Evolutionary conservation across 2,888 invertebrate genomes (phyloP), one percentile per base, ranked within the genome.

Genomic region (Acleris holmiana): DNA sequence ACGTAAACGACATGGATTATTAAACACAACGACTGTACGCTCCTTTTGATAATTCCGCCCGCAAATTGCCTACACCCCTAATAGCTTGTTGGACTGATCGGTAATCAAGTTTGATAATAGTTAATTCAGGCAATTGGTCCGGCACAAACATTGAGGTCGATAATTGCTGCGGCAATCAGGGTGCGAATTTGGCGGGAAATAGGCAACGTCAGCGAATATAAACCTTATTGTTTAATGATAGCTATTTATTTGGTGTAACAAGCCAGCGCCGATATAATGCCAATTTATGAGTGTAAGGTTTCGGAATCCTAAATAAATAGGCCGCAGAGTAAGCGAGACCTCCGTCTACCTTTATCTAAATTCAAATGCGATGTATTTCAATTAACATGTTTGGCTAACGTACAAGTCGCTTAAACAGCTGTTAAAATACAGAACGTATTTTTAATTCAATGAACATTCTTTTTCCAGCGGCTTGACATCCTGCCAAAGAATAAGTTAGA

Each of bases 171-270:
- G 29, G 53, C 53, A 29, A 18, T 17, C 35, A 18, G 8, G 18
- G 10, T 47, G 10, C 47, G 18, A 47, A 47, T 46, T n/a, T 7
- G 18, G 29, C 29, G 35, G 35, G 51, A 17, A 25, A n/a, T 15
- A 25, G 35, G 19, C 13, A 10, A 15, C 19, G 53, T 5, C 29
- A 19, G 5, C 47, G 25, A 15, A 6, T 48, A 55, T 23, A 49
- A 56, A 35, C 29, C 41, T 62, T 56, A n/a, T 40, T 5, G 58
- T 15, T 53, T 41, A 64, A 59, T 64, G 54, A 59, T 41, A 59
- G 48, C 58, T 58, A 64, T 64, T 64, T 64, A 64, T 59, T 58
- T 47, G 41, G 58, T 48, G 17, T 64, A 57, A 47, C 53, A 18
- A 47, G 4, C 58, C 56, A 35, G 17, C 40, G 64, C 54, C 58